Conservation (phyloP, 2,888 invertebrate genomes). For the Drosophila mimetica region DNA sequence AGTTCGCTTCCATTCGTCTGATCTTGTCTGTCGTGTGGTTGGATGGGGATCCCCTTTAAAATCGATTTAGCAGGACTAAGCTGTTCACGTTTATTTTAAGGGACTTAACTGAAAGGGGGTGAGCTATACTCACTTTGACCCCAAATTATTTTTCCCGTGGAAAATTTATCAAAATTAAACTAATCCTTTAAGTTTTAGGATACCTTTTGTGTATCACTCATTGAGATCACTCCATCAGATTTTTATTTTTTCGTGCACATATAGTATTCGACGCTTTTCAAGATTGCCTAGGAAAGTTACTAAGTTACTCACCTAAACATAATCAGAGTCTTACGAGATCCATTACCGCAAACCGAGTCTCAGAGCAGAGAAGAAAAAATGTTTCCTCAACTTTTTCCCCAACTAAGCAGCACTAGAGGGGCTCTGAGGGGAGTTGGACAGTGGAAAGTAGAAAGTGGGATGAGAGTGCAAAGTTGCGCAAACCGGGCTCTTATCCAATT, state of each 20-base stretch:
- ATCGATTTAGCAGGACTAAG: not conserved
- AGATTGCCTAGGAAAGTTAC: not conserved
- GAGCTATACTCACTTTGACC: not conserved
- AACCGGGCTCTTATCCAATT: constrained; percentile 83
- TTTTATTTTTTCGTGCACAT: too few species aligned
- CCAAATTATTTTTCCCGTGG: too few species aligned
- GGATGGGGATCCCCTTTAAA: constrained; percentile 5
- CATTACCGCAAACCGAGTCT: constrained; percentile 12
- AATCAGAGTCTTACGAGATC: constrained; percentile 19
- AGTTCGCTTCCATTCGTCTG: constrained; percentile 10
- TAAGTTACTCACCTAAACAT: not conserved
- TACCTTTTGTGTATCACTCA: too few species aligned
- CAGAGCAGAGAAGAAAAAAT: constrained; percentile 13
- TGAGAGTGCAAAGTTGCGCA: constrained; percentile 26
- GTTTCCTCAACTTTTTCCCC: constrained; percentile 16
- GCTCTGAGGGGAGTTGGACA: not conserved
- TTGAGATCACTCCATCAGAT: too few species aligned
- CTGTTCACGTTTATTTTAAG: not conserved
- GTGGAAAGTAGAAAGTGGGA: not conserved
- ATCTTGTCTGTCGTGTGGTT: not conserved
- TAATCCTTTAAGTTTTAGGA: too few species aligned
- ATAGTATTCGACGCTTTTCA: not conserved
- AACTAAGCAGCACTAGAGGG: constrained; percentile 29
- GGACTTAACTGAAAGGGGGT: not conserved
- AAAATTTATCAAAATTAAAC: too few species aligned